A percentile compares a stretch with the other conserved stretches of the same genome.
Evolutionary conservation across 2,113 vertebrate species (phyloP).

Genomic region (Rhinolophus ferrumequinum): DNA sequence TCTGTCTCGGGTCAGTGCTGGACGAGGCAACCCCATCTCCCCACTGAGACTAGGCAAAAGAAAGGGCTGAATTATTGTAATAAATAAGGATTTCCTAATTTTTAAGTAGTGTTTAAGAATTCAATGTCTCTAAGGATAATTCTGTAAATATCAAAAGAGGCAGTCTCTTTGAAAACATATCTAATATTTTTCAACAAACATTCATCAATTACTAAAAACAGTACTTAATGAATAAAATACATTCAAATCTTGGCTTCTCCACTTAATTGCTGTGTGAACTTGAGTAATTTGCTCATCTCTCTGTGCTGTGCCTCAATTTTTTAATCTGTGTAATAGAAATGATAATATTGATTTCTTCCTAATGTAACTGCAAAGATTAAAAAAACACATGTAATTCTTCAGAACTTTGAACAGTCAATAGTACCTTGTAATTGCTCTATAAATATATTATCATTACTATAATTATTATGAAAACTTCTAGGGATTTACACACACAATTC

Average conservation of each 20-base stretch:
- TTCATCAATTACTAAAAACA: background rate
- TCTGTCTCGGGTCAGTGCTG: background rate
- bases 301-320: background rate
- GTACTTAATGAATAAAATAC: background rate
- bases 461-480: background rate
- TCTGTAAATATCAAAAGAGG: background rate
- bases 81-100: background rate
- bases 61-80: background rate
- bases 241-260: background rate
- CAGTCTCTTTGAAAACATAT: background rate
- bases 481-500: background rate
- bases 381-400: background rate
- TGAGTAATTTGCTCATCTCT: background rate
- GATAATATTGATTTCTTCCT: background rate
- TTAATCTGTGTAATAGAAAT: background rate
- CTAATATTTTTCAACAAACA: background rate
- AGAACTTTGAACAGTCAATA: background rate
- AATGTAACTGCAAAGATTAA: background rate
- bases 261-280: background rate
- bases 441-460: background rate
- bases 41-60: background rate
- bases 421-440: background rate
- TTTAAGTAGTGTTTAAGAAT: background rate
- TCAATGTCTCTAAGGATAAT: background rate
- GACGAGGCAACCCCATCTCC: accelerated